Conservation (phyloP, 2,113 vertebrate species). For the Polypterus senegalus region DNA sequence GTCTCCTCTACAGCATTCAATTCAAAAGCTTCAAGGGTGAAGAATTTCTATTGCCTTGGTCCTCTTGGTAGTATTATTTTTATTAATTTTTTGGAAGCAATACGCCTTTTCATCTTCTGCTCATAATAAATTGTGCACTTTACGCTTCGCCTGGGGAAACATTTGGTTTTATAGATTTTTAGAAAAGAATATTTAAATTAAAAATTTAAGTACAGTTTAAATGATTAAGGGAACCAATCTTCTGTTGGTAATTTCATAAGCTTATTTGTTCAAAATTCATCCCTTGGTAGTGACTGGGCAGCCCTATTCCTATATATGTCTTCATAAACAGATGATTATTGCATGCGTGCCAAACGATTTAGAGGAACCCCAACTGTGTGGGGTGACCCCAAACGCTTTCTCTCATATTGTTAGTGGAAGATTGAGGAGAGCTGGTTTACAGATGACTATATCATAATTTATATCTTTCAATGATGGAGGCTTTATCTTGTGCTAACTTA, state of each 20-base stretch:
- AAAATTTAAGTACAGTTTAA: conserved; percentile 8
- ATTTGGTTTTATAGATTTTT: conserved; percentile 7
- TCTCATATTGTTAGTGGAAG: conserved; percentile 2
- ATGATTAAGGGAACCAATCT: conserved; percentile 6
- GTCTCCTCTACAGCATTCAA: not conserved
- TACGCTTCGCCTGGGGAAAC: conserved; percentile 6
- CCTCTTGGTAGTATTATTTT: conserved; percentile 9
- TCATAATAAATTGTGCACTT: conserved; percentile 8
- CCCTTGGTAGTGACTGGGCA: not conserved
- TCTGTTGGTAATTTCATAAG: not conserved
- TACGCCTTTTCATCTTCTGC: conserved; percentile 17
- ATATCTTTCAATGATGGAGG: not conserved
- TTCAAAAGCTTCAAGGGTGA: not conserved
- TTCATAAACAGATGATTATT: conserved; percentile 11
- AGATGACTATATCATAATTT: not conserved
- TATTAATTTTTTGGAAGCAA: conserved; percentile 14
- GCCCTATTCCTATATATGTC: not conserved
- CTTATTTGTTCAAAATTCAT: conserved; percentile 10
- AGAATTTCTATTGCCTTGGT: not conserved
- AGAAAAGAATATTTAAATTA: conserved; percentile 16
- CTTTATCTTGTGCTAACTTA: conserved; percentile 4
- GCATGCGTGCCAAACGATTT: not conserved
- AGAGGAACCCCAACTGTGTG: conserved; percentile 7
- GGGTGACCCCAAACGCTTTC: conserved; percentile 3
- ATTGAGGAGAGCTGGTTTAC: not conserved